phyloP scores from a whole-genome alignment of 2,113 vertebrate genomes.

The Albula glossodonta region DNA sequence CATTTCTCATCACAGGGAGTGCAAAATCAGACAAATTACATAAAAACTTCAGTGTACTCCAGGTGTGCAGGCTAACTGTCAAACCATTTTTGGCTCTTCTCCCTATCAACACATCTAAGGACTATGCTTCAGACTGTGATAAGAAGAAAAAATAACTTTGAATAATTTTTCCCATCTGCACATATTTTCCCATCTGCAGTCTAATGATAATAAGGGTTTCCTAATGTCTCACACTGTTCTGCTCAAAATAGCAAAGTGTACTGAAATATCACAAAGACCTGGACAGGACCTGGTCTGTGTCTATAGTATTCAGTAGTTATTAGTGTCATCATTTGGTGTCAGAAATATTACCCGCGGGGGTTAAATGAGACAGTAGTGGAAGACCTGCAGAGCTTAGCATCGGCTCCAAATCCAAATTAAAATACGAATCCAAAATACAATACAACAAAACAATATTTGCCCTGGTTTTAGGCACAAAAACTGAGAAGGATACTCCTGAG shows the following conservation, averaged over 20 bases:
- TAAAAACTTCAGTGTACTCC: not conserved
- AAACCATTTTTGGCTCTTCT: not conserved
- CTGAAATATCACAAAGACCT: not conserved
- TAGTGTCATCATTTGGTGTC: not conserved
- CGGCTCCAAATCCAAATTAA: too few species aligned
- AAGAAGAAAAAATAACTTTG: not conserved
- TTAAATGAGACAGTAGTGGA: not conserved
- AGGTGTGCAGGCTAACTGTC: not conserved
- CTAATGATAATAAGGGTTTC: not conserved
- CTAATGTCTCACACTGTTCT: not conserved
- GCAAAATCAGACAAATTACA: constrained; percentile 7
- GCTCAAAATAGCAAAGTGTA: not conserved
- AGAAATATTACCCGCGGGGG: not conserved
- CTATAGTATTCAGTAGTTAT: not conserved
- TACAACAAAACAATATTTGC: too few species aligned
- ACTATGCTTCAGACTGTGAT: not conserved
- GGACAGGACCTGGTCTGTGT: not conserved
- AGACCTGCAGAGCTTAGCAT: not conserved
- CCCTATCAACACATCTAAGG: not conserved
- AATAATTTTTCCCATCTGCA: too few species aligned
- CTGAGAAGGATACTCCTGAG: too few species aligned
- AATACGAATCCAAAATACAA: too few species aligned
- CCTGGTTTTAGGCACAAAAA: too few species aligned
- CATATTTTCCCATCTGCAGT: not conserved
- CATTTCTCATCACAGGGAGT: not conserved